These are phyloP conservation scores for Adela reaumurella DNA, from an alignment of 2,888 invertebrate genomes.

Conservation along the genomic window DNA sequence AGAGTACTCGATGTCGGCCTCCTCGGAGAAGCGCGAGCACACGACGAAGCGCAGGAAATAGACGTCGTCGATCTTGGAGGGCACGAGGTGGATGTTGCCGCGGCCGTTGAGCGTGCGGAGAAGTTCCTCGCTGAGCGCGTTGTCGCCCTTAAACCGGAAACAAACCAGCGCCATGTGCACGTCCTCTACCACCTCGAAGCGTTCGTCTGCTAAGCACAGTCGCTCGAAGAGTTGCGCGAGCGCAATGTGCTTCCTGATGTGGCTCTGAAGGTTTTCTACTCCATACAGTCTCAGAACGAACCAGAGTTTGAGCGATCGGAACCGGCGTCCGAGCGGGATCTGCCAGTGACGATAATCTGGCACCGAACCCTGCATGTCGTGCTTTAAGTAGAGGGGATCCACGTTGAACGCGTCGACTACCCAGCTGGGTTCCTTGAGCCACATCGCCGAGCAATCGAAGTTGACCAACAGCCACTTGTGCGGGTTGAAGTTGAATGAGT, in stretches of 20 bases:
- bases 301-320: constrained; percentile 92
- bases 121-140: constrained; percentile 78
- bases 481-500: constrained; percentile 98
- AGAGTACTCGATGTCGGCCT: constrained; percentile 76
- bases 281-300: constrained; percentile 91
- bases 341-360: constrained; percentile 98
- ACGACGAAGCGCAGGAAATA: constrained; percentile 89
- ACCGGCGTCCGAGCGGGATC: constrained; percentile 90
- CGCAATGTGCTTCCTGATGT: constrained; percentile 80
- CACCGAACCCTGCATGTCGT: constrained; percentile 84
- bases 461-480: constrained; percentile 99
- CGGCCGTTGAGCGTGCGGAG: constrained; percentile 83
- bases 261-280: constrained; percentile 79
- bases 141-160: constrained; percentile 85
- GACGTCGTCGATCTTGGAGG: constrained; percentile 77
- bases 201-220: constrained; percentile 67
- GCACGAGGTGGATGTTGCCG: constrained; percentile 89
- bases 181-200: constrained; percentile 87
- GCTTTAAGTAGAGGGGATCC: constrained; percentile 94
- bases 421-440: constrained; percentile 87
- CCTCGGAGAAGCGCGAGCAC: constrained; percentile 80
- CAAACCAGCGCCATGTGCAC: constrained; percentile 95
- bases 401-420: constrained; percentile 95
- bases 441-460: constrained; percentile 98
- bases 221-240: constrained; percentile 86